Conservation (phyloP, 2,888 invertebrate species). For the Agrochola lota region DNA sequence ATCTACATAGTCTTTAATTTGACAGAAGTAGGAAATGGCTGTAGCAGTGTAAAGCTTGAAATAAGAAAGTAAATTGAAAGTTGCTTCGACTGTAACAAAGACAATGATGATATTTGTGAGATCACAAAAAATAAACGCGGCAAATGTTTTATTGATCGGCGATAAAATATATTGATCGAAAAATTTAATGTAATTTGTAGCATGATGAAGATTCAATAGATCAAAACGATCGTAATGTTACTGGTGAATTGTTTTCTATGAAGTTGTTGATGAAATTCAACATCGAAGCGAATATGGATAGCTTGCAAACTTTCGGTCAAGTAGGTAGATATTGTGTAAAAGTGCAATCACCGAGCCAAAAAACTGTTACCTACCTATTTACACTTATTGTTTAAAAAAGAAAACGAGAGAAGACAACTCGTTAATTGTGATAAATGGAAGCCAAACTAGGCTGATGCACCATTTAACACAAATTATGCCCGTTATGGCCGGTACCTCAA, state of each 20-base stretch:
- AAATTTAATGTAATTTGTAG: constrained; percentile 32
- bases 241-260: constrained; percentile 26
- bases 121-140: constrained; percentile 64
- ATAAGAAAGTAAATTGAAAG: constrained; percentile 77
- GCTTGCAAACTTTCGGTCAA: background rate
- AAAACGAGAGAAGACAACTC: constrained; percentile 44
- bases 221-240: constrained; percentile 16
- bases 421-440: constrained; percentile 62
- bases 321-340: background rate
- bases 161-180: constrained; percentile 55
- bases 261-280: background rate
- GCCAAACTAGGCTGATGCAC: constrained; percentile 43
- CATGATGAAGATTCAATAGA: constrained; percentile 14
- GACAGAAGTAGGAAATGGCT: constrained; percentile 64
- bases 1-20: constrained; percentile 66
- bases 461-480: constrained; percentile 44
- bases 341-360: constrained; percentile 10
- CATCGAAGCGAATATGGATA: background rate
- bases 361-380: constrained; percentile 51
- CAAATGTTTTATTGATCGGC: constrained; percentile 54
- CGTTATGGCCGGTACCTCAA: constrained; percentile 28
- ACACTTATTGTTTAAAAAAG: constrained; percentile 52
- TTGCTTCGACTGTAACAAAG: constrained; percentile 66
- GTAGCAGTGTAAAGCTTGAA: constrained; percentile 62
- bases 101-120: constrained; percentile 65